Base-by-base conservation (phyloP, 2,888 invertebrate species). In the Alloplasta piceator region DNA sequence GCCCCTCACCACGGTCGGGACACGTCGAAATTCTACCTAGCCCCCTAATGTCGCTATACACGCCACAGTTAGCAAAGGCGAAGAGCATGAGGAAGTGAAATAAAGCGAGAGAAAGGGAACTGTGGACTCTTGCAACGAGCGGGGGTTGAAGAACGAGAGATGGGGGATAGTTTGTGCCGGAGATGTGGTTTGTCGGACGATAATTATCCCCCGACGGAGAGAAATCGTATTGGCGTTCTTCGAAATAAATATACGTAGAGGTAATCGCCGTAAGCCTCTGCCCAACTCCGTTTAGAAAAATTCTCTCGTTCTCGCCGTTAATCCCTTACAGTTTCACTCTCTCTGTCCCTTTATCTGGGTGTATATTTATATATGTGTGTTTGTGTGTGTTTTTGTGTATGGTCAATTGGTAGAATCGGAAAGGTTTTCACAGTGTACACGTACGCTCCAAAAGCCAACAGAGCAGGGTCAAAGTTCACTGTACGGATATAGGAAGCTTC, bases 21-120 rank as follows among this genome's bases (percentile, higher is more conserved):
- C 84, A 85, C 85, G 85, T 85, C 88, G 88, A 86, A 72, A 82
- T 26, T 83, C 86, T 83, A 86, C 86, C 84, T 84, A 84, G 80
- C 83, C 83, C 26, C 79, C 83, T 87, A 89, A 89, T 89, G 87
- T 85, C 84, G 63, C 84, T 78, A 39, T 60, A 83, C 86, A 85
- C 87, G 85, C 87, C 26, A 78, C 70, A 68, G 73, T 64, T 63
- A 66, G 26, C 58, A 43, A 52, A 72, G 72, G 66, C 70, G 70
- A 38, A 72, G 67, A 68, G 68, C 46, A 26, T 43, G 63, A 66
- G 71, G 10, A 26, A 52, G 38, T 39, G 72, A 52, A 43, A 70
- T 26, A 39, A 64, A 41, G 26, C 52, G 48, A 48, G 12, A 60
- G 9, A 16, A 73, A 14, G 41, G 38, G 63, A 63, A 43, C 58